Conservation (phyloP, 2,888 invertebrate genomes). For the Drosophila gaucha region DNA sequence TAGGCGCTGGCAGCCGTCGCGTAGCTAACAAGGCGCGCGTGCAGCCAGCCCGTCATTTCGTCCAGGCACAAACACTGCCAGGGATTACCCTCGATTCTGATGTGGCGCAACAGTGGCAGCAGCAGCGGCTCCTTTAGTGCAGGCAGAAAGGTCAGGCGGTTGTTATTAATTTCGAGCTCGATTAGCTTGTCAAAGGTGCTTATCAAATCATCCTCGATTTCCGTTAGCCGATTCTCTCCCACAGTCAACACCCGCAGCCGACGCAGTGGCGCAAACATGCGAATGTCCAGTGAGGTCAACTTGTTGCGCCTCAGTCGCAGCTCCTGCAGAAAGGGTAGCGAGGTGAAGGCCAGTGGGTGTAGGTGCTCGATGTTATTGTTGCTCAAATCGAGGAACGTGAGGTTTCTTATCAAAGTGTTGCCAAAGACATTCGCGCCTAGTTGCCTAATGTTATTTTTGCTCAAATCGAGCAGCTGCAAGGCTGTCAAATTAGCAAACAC, state of each 20-base stretch:
- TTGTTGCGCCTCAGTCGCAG: conserved; percentile 78
- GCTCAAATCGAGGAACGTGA: conserved; percentile 68
- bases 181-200: conserved; percentile 52
- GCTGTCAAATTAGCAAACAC: conserved; percentile 71
- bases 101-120: conserved; percentile 62
- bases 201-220: conserved; percentile 65
- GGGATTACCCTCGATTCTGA: conserved; percentile 82
- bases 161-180: conserved; percentile 80
- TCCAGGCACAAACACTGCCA: conserved; percentile 83
- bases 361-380: conserved; percentile 71
- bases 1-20: conserved; percentile 66
- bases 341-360: conserved; percentile 70
- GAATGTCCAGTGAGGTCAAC: conserved; percentile 67
- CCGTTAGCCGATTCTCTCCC: conserved; percentile 76
- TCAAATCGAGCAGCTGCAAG: conserved; percentile 73
- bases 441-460: conserved; percentile 66
- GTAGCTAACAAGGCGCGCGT: conserved; percentile 63
- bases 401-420: conserved; percentile 44
- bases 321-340: conserved; percentile 72
- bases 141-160: conserved; percentile 81
- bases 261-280: conserved; percentile 77
- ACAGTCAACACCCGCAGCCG: conserved; percentile 75
- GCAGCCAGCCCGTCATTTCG: conserved; percentile 72
- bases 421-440: conserved; percentile 72
- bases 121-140: conserved; percentile 48